Conservation (phyloP, 1,140 invertebrate genomes). For the Eriosoma lanigerum region DNA sequence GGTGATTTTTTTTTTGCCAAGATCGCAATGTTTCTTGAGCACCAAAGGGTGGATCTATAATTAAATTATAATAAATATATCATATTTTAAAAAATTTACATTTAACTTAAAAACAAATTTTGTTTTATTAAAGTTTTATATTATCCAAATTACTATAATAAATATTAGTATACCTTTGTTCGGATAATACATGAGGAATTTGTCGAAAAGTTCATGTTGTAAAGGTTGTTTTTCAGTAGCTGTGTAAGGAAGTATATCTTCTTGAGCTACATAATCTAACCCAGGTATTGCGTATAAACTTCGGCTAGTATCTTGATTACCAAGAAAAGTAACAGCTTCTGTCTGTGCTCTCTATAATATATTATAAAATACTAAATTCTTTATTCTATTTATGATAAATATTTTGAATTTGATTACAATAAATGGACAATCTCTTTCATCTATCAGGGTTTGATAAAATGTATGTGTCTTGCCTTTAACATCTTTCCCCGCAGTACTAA, state of each 20-base stretch:
- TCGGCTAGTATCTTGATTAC: conserved; percentile 90
- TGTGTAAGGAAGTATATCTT: conserved; percentile 87
- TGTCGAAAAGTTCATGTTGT: conserved; percentile 94
- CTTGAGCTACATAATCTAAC: conserved; percentile 94
- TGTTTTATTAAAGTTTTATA: too few relatives aligned
- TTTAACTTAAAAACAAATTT: too few relatives aligned
- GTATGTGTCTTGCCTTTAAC: conserved; percentile 87
- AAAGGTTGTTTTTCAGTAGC: conserved; percentile 80
- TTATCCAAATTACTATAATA: not conserved
- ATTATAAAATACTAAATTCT: not conserved
- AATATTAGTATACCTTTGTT: conserved; percentile 66
- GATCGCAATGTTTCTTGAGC: conserved; percentile 86
- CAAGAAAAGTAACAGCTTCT: conserved; percentile 95
- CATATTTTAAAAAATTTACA: not conserved
- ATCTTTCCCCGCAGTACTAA: conserved; percentile 71
- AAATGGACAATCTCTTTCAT: conserved; percentile 91
- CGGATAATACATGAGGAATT: conserved; percentile 82
- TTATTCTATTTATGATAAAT: not conserved
- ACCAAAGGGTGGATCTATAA: conserved; percentile 78
- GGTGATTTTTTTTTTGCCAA: conserved; percentile 97
- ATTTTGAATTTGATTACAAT: conserved; percentile 72
- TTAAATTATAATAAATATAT: not conserved
- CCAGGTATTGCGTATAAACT: conserved; percentile 93
- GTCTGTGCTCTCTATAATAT: conserved; percentile 82
- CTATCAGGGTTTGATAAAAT: conserved; percentile 97